These are phyloP conservation scores for Anagyrus pseudococci DNA, from an alignment of 2,888 invertebrate genomes.

Conservation along the genomic window DNA sequence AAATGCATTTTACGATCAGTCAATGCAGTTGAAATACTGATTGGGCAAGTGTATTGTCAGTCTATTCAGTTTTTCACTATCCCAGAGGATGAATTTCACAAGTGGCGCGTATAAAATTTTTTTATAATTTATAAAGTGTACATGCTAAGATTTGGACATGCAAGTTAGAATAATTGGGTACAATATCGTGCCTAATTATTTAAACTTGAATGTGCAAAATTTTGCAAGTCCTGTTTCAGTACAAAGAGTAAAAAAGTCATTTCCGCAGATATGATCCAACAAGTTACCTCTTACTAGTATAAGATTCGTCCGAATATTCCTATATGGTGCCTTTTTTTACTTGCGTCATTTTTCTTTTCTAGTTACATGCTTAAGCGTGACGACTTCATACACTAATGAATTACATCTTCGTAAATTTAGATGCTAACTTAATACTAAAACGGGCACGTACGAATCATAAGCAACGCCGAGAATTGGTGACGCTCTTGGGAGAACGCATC, in stretches of 20 bases:
- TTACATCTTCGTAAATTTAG: conserved; percentile 35
- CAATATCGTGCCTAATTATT: no score
- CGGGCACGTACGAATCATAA: conserved; percentile 15
- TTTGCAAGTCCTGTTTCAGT: no score
- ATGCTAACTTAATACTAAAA: conserved; percentile 30
- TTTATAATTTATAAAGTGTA: no score
- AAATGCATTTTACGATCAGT: conserved; percentile 10
- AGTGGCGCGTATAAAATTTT: no score
- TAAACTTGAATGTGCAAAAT: no score
- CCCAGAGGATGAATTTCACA: no score
- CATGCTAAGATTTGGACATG: no score
- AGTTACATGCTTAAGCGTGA: conserved; percentile 33
- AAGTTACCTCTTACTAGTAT: conserved; percentile 18
- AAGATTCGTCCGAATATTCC: conserved; percentile 22
- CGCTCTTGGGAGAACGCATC: background rate
- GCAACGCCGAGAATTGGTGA: conserved; percentile 28
- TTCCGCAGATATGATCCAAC: conserved; percentile 42
- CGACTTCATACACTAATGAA: conserved; percentile 34
- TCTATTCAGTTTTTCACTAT: no score
- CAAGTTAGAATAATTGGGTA: no score
- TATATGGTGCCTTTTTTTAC: conserved; percentile 18
- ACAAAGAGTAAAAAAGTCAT: conserved; percentile 33
- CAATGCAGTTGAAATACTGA: conserved; percentile 35
- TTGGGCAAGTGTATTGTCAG: conserved; percentile 36
- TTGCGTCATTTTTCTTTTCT: conserved; percentile 6